Percentiles rank a stretch among this genome's conserved stretches.
phyloP scores from a whole-genome alignment of 2,113 vertebrate genomes.

The Lichenostomus cassidix region DNA sequence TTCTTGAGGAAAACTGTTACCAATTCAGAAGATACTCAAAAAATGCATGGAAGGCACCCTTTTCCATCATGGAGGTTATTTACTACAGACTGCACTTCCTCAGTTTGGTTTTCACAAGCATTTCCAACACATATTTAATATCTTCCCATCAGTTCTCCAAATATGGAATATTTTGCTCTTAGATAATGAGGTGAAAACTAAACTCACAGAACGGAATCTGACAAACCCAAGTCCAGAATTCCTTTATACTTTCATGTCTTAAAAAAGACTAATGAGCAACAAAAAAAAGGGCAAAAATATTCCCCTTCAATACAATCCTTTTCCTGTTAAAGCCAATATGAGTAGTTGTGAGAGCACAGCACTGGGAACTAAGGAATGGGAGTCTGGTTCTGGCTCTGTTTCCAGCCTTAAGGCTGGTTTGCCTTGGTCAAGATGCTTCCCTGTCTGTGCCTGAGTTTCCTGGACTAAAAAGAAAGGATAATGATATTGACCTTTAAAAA shows the following conservation, averaged over 20 bases:
- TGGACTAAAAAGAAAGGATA: background rate
- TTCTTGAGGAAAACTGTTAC: background rate
- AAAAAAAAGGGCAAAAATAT: background rate
- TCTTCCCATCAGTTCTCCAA: background rate
- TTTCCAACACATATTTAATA: background rate
- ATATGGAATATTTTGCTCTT: background rate
- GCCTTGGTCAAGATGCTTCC: background rate
- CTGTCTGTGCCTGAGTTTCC: background rate
- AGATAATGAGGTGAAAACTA: background rate
- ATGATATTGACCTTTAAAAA: conserved; percentile 25
- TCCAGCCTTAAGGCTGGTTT: background rate
- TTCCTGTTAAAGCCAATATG: background rate
- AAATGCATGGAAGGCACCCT: background rate
- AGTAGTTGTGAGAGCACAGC: background rate
- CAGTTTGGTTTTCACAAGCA: background rate
- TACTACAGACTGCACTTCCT: background rate
- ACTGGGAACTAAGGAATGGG: background rate
- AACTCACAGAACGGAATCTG: background rate
- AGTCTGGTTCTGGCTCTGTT: background rate
- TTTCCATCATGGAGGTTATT: background rate
- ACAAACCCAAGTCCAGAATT: background rate
- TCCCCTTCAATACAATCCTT: background rate
- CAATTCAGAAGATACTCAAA: background rate
- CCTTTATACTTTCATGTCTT: background rate
- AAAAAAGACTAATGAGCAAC: background rate